phyloP scores from a whole-genome alignment of 35 echinoderm and acorn worm species.

The Ophioderma brevispina region DNA sequence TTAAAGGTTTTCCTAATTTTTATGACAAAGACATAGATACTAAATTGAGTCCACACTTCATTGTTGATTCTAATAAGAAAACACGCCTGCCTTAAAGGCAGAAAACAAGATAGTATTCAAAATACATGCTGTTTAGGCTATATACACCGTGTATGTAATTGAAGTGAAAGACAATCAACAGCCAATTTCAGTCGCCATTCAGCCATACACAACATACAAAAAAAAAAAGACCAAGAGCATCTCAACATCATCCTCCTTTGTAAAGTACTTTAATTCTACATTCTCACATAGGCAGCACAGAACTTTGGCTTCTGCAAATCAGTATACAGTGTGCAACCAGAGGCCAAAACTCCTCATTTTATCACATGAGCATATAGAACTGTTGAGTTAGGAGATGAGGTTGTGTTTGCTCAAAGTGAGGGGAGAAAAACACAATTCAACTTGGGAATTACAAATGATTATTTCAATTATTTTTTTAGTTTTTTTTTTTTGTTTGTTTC shows the following conservation, averaged over 20 bases:
- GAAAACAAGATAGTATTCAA: constrained; percentile 39
- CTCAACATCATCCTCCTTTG: background rate
- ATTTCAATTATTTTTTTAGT: background rate
- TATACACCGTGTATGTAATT: background rate
- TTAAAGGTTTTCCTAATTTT: background rate
- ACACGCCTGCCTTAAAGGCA: background rate
- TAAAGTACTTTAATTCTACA: background rate
- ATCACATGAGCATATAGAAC: background rate
- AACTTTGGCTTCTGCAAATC: background rate
- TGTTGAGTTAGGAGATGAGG: background rate
- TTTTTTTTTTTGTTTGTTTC: background rate
- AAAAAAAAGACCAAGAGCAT: background rate
- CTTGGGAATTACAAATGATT: background rate
- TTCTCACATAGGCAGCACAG: background rate
- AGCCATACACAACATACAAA: constrained; percentile 13
- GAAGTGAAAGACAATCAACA: constrained; percentile 35
- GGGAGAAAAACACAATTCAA: background rate
- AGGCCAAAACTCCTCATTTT: background rate
- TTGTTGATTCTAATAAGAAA: background rate
- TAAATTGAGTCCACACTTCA: constrained; percentile 1
- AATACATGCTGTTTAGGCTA: constrained; percentile 39
- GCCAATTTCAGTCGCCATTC: constrained; percentile 47
- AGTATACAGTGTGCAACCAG: background rate
- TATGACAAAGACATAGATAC: constrained; percentile 4
- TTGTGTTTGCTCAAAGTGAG: background rate